Percentiles rank a stretch among this genome's conserved stretches.
phyloP scores from a whole-genome alignment of 2,888 invertebrate species.

The Gymnoscelis rufifasciata region DNA sequence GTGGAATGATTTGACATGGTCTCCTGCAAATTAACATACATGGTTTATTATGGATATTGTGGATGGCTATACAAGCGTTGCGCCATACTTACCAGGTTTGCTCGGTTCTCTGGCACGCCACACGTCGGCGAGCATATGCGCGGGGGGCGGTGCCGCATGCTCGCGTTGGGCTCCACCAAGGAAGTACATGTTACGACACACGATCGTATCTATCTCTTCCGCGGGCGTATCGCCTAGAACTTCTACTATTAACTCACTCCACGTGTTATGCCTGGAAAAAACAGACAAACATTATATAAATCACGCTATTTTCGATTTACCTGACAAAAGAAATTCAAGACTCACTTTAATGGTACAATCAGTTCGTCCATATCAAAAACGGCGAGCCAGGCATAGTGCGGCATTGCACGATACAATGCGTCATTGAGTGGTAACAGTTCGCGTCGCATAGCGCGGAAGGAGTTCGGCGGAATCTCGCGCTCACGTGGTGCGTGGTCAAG shows the following conservation, averaged over 20 bases:
- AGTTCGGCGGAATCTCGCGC: not conserved
- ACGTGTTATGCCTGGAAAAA: no score
- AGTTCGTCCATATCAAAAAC: slow-evolving; percentile 20
- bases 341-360: slow-evolving; percentile 12
- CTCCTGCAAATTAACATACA: slow-evolving; percentile 5
- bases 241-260: no score
- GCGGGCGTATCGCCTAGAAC: no score
- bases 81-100: slow-evolving; percentile 3
- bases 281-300: no score
- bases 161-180: slow-evolving; percentile 11
- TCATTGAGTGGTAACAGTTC: slow-evolving; percentile 21
- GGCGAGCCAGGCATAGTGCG: slow-evolving; percentile 13
- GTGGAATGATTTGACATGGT: slow-evolving; percentile 19
- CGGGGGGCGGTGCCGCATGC: slow-evolving; percentile 13
- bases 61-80: not conserved
- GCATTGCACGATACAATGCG: slow-evolving; percentile 19
- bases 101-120: slow-evolving; percentile 16
- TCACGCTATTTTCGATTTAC: no score
- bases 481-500: slow-evolving; percentile 19
- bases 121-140: slow-evolving; percentile 18
- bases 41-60: not conserved
- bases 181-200: not conserved
- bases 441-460: slow-evolving; percentile 14
- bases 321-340: not conserved
- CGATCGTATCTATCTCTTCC: no score